Percentiles rank a stretch among this genome's conserved stretches.
phyloP scores from a whole-genome alignment of 64 coral and sea anemone genomes.

The Pocillopora verrucosa region DNA sequence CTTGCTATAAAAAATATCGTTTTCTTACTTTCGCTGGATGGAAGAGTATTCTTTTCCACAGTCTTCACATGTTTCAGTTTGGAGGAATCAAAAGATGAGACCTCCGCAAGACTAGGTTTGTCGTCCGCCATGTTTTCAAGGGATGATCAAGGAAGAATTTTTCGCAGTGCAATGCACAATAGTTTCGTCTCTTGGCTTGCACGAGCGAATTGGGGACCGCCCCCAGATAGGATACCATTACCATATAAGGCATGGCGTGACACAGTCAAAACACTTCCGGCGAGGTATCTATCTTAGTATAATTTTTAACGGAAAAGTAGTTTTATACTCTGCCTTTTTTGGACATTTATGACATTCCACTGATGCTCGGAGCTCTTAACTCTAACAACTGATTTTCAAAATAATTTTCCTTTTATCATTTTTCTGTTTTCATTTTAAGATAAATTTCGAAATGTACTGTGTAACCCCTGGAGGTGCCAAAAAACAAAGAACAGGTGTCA shows the following conservation, averaged over 20 bases:
- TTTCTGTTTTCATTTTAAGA: too few relatives aligned
- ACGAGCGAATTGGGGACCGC: background rate
- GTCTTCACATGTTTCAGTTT: constrained; percentile 61
- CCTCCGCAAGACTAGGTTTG: constrained; percentile 37
- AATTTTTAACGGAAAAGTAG: too few relatives aligned
- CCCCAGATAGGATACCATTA: constrained; percentile 2
- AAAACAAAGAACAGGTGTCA: too few relatives aligned
- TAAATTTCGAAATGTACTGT: too few relatives aligned
- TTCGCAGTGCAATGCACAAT: background rate
- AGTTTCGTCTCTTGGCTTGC: background rate
- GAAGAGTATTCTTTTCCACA: constrained; percentile 61
- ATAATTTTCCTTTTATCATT: too few relatives aligned
- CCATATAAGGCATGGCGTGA: constrained; percentile 39
- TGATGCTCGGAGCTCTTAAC: too few relatives aligned
- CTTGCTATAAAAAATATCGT: background rate
- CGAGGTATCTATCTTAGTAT: too few relatives aligned
- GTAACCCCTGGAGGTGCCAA: too few relatives aligned
- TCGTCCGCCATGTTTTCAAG: constrained; percentile 11
- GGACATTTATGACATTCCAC: too few relatives aligned
- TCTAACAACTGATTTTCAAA: too few relatives aligned
- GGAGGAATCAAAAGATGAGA: constrained; percentile 43
- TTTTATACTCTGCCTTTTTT: too few relatives aligned
- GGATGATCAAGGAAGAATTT: background rate
- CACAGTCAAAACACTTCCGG: background rate
- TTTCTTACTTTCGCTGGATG: constrained; percentile 66